phyloP scores from a whole-genome alignment of 2,797 vertebrate genomes.

The Basileuterus tristriatus region DNA sequence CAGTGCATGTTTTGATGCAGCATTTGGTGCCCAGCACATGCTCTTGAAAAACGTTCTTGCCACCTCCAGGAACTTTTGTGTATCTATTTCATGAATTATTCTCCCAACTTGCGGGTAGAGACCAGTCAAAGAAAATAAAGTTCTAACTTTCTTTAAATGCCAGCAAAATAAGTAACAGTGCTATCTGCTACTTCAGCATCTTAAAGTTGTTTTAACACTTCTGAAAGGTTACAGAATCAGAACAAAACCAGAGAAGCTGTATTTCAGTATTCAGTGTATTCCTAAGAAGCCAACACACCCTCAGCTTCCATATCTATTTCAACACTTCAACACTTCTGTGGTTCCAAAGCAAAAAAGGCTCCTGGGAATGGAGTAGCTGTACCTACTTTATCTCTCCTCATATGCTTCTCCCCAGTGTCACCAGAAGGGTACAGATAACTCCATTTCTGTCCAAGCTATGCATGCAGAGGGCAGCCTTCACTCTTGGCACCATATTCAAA shows the following conservation, averaged over 20 bases:
- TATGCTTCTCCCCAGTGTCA: not conserved
- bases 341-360: not conserved
- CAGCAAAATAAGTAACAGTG: not conserved
- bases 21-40: not conserved
- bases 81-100: not conserved
- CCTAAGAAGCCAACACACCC: not conserved
- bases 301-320: not conserved
- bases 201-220: not conserved
- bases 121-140: not conserved
- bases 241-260: not conserved
- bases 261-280: not conserved
- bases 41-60: not conserved
- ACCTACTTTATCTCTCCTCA: not conserved
- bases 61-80: accelerated
- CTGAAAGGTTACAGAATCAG: not conserved
- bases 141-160: not conserved
- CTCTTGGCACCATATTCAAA: not conserved
- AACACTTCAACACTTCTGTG: not conserved
- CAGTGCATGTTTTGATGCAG: not conserved
- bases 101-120: not conserved
- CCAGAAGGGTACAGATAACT: not conserved
- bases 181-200: not conserved
- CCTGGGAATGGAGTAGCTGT: not conserved
- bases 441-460: not conserved
- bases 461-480: not conserved